A percentile compares a stretch with the other conserved stretches of the same genome.
These are phyloP conservation scores for Drosophila ustulata DNA, from an alignment of 2,888 invertebrate species.

Conservation along the genomic window DNA sequence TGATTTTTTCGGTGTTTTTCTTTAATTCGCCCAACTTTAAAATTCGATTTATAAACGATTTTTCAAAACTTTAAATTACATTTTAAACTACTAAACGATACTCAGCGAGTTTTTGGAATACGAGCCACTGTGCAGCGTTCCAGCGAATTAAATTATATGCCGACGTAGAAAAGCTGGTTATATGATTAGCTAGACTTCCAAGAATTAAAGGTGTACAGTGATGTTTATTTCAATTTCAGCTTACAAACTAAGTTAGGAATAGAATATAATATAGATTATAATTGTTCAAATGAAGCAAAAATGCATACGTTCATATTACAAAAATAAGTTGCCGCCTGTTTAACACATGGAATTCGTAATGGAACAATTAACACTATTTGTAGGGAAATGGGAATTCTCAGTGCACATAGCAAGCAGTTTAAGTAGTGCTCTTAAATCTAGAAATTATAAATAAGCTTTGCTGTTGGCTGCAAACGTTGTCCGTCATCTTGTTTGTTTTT, in stretches of 20 bases:
- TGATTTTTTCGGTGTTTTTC: no score
- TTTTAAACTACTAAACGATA: no score
- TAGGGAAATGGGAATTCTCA: slow-evolving; percentile 17
- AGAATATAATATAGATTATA: slow-evolving; percentile 43
- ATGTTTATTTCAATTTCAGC: slow-evolving; percentile 44
- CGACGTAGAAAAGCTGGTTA: not conserved
- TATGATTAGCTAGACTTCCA: not conserved
- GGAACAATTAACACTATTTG: slow-evolving; percentile 9
- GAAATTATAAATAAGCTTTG: slow-evolving; percentile 8
- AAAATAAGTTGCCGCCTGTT: not conserved
- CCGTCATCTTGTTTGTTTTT: not conserved
- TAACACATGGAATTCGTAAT: slow-evolving; percentile 1
- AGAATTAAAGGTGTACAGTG: slow-evolving; percentile 5
- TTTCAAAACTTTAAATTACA: no score
- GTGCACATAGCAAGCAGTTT: not conserved
- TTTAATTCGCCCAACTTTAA: no score
- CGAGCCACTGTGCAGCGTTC: not conserved
- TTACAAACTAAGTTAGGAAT: slow-evolving; percentile 40
- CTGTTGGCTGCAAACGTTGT: slow-evolving; percentile 4
- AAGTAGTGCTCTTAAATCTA: not conserved
- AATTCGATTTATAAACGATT: no score
- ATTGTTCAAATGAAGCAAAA: slow-evolving; percentile 38
- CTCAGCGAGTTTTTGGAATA: no score
- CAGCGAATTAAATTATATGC: not conserved
- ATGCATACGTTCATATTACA: not conserved